Conservation (phyloP, 2,888 invertebrate species). For the Gibbula magus region DNA sequence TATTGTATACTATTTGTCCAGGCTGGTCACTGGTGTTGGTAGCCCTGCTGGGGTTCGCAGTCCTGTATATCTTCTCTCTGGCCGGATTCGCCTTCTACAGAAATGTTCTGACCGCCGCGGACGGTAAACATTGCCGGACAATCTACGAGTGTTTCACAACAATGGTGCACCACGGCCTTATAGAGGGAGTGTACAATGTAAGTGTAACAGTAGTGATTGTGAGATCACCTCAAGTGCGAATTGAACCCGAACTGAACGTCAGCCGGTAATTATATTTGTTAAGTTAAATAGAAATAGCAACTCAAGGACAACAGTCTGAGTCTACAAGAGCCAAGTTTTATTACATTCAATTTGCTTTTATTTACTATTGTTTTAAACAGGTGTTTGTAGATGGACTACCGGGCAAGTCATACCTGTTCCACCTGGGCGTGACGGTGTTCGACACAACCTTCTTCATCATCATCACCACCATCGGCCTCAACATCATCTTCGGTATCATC, state of each 20-base stretch:
- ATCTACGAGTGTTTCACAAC: constrained; percentile 70
- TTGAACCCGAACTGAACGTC: no score
- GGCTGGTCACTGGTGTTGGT: constrained; percentile 71
- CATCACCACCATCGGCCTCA: constrained; percentile 73
- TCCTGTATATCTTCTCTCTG: constrained; percentile 71
- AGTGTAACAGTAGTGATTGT: constrained; percentile 31
- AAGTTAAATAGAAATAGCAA: no score
- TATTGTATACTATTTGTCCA: no score
- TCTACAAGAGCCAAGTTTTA: no score
- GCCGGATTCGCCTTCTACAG: constrained; percentile 68
- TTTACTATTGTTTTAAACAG: no score
- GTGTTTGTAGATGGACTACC: neutral
- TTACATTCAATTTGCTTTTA: no score
- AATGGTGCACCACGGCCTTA: constrained; percentile 69
- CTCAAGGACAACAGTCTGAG: no score
- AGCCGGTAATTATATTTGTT: no score
- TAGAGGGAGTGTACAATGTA: constrained; percentile 66
- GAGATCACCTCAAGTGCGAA: no score
- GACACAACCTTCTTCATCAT: constrained; percentile 73
- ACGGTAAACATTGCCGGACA: constrained; percentile 62
- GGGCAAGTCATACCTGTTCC: constrained; percentile 48
- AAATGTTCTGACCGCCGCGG: constrained; percentile 44
- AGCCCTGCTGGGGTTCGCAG: constrained; percentile 62
- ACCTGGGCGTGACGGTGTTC: constrained; percentile 63
- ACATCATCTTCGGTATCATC: constrained; percentile 75